Conservation (phyloP, 2,888 invertebrate species). For the Lacanobia wlatinum region DNA sequence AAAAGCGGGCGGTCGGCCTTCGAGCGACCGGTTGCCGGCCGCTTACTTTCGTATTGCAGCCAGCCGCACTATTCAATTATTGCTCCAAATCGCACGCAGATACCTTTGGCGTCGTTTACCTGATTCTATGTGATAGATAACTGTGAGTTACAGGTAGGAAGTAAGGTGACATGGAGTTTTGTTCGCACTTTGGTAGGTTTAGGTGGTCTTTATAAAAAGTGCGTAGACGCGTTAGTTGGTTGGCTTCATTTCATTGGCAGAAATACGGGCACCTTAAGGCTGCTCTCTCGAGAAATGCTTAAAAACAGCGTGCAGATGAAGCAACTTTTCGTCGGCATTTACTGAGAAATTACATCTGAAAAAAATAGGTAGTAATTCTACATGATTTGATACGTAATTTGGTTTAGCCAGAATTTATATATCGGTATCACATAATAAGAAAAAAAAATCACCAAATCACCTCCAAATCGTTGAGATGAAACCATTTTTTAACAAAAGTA, state of each 20-base stretch:
- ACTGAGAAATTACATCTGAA: too few relatives aligned
- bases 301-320: too few relatives aligned
- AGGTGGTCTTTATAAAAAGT: too few relatives aligned
- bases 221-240: background rate
- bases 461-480: too few relatives aligned
- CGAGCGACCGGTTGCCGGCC: constrained; percentile 86
- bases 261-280: background rate
- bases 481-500: too few relatives aligned
- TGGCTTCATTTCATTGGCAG: background rate
- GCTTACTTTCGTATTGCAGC: constrained; percentile 88
- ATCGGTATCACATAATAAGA: too few relatives aligned
- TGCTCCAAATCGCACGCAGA: constrained; percentile 63
- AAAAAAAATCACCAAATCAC: too few relatives aligned
- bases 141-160: constrained; percentile 32
- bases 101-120: constrained; percentile 41
- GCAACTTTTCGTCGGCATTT: too few relatives aligned
- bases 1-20: constrained; percentile 87
- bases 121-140: constrained; percentile 38
- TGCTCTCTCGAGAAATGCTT: too few relatives aligned
- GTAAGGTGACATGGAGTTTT: background rate
- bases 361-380: too few relatives aligned
- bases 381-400: too few relatives aligned
- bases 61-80: constrained; percentile 74
- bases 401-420: too few relatives aligned
- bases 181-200: background rate